A percentile compares a stretch with the other conserved stretches of the same genome.
Conservation (phyloP, 2,888 invertebrate species). For the Tiphia femorata region DNA sequence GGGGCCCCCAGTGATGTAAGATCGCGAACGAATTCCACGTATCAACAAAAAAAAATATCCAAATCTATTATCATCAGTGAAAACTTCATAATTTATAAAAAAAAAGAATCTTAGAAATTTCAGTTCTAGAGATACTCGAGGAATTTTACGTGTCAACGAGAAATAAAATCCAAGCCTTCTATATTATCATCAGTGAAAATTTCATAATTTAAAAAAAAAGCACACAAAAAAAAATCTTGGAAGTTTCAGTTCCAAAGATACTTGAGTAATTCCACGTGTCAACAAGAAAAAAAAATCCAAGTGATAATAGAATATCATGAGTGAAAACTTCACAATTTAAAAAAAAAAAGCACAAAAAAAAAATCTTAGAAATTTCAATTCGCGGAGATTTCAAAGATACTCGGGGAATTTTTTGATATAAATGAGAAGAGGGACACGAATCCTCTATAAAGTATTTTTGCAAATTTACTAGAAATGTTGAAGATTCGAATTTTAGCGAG, state of each 20-base stretch:
- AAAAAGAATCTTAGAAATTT: neutral
- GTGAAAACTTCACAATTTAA: neutral
- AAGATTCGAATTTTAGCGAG: neutral
- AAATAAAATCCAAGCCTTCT: neutral
- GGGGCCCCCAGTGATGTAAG: slow-evolving; percentile 40
- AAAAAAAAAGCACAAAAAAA: no score
- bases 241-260: neutral
- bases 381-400: neutral
- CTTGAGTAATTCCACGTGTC: neutral
- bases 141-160: neutral
- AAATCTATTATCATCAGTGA: neutral
- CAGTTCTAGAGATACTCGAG: neutral
- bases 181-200: neutral
- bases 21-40: neutral
- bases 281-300: neutral
- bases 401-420: no score
- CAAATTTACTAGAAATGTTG: no score
- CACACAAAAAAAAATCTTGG: neutral
- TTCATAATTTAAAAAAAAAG: neutral
- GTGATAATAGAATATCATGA: neutral
- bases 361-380: neutral
- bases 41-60: neutral
- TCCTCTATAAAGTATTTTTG: no score
- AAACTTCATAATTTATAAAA: neutral
- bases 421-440: no score